Conservation (phyloP, 2,888 invertebrate species). For the Parnassius orleans region DNA sequence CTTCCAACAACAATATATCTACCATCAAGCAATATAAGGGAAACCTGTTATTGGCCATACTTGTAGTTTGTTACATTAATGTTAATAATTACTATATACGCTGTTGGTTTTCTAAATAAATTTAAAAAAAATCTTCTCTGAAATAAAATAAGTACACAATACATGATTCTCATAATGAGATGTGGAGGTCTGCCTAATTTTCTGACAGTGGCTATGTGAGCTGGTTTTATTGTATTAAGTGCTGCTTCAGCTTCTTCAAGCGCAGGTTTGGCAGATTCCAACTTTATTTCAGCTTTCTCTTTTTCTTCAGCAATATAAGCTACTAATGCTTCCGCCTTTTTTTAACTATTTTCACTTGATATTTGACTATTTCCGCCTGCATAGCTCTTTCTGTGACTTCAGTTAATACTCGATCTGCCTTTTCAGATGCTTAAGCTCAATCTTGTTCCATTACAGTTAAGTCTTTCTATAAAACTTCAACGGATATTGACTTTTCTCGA, state of each 20-base stretch:
- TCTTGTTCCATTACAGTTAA: constrained; percentile 97
- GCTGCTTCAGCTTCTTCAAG: constrained; percentile 97
- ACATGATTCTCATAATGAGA: constrained; percentile 99
- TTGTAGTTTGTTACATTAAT: no score
- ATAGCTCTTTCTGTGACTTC: constrained; percentile 96
- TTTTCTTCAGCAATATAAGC: constrained; percentile 94
- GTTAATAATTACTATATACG: no score
- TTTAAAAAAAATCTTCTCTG: constrained; percentile 94
- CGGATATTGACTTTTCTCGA: constrained; percentile 96
- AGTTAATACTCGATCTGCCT: constrained; percentile 91
- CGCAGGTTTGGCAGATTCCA: constrained; percentile 97
- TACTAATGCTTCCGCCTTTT: constrained; percentile 95
- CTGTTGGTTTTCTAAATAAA: no score
- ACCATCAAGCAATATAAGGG: no score
- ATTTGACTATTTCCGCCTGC: constrained; percentile 97
- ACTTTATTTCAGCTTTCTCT: constrained; percentile 92
- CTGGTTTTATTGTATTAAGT: constrained; percentile 97
- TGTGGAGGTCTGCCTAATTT: constrained; percentile 97
- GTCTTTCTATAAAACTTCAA: constrained; percentile 94
- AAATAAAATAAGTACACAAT: constrained; percentile 95
- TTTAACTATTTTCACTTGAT: constrained; percentile 97
- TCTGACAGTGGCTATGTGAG: constrained; percentile 96
- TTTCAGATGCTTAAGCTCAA: constrained; percentile 94
- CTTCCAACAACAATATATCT: no score
- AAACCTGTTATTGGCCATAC: no score